These are phyloP conservation scores for Aplodontia rufa DNA, from an alignment of 2,113 vertebrate species.

Conservation along the genomic window DNA sequence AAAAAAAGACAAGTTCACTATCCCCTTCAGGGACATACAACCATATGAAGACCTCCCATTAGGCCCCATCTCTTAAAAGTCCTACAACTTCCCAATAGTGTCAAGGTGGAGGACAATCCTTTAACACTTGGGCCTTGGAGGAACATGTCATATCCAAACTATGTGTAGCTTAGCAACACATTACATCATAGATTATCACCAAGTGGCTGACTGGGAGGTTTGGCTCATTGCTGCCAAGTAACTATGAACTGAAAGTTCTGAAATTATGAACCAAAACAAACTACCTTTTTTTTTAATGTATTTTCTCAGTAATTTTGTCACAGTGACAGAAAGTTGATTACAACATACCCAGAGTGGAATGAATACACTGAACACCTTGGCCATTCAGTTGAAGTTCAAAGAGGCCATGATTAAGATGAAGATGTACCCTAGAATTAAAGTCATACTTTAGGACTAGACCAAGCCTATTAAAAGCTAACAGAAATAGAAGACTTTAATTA, in stretches of 20 bases:
- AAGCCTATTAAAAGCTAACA: neutral
- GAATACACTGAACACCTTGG: neutral
- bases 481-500: neutral
- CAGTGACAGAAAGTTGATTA: neutral
- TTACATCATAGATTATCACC: no score
- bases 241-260: no score
- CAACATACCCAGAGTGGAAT: neutral
- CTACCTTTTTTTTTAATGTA: no score
- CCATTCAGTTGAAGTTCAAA: neutral
- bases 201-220: no score
- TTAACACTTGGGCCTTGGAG: no score
- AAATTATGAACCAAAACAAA: no score
- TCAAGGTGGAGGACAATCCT: no score
- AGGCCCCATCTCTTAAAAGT: neutral
- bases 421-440: neutral
- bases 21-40: no score
- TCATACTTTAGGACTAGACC: neutral
- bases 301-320: no score
- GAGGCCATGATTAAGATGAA: neutral
- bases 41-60: no score
- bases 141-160: neutral
- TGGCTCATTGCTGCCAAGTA: no score
- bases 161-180: neutral
- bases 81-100: neutral
- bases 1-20: no score